These are phyloP conservation scores for Microcebus griseorufus DNA, from an alignment of 2,113 vertebrate species.

Conservation along the genomic window DNA sequence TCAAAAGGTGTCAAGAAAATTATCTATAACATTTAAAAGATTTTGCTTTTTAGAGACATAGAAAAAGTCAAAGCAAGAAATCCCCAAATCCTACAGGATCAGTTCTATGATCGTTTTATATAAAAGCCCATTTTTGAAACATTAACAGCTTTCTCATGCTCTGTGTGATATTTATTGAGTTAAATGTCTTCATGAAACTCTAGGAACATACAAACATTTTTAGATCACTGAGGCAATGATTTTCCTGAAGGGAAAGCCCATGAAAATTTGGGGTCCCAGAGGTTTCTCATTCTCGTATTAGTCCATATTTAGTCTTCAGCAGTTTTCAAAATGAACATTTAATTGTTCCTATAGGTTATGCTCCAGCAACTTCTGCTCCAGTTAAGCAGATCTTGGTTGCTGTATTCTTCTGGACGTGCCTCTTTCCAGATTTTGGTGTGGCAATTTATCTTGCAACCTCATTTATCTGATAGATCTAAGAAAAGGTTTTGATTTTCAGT, in stretches of 20 bases:
- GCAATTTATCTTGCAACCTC: slow-evolving; percentile 7
- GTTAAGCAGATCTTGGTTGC: background rate
- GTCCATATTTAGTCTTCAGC: background rate
- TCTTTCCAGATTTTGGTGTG: background rate
- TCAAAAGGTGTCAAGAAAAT: slow-evolving; percentile 51
- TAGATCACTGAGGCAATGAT: background rate
- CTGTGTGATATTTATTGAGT: slow-evolving; percentile 2
- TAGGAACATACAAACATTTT: background rate
- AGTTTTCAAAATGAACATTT: background rate
- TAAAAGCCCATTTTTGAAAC: background rate
- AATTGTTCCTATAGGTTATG: background rate
- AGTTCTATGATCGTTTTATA: slow-evolving; percentile 10
- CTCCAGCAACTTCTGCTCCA: background rate
- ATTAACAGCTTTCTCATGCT: background rate
- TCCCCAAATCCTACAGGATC: background rate
- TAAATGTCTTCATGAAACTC: background rate
- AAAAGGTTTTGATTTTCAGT: slow-evolving; percentile 8
- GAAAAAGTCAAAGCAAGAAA: slow-evolving; percentile 10
- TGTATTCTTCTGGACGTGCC: background rate
- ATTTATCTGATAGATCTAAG: background rate
- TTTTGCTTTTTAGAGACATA: background rate
- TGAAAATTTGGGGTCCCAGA: background rate
- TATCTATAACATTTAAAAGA: background rate
- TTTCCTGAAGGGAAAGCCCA: background rate
- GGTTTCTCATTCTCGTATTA: background rate